A percentile compares a stretch with the other conserved stretches of the same genome.
These are phyloP conservation scores for Electrona antarctica DNA, from an alignment of 2,113 vertebrate species.

Conservation along the genomic window DNA sequence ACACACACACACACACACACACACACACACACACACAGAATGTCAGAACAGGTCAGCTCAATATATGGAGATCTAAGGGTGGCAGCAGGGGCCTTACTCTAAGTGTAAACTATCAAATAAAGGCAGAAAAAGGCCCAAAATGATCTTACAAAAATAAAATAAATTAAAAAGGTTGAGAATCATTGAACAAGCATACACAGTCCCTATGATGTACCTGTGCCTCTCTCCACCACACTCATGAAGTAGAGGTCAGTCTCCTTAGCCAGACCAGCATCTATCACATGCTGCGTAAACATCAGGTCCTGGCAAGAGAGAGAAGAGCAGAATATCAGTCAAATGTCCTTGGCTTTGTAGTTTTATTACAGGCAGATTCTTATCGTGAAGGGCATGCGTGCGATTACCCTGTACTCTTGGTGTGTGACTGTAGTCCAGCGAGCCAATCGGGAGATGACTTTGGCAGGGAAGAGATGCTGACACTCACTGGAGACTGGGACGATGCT, in stretches of 20 bases:
- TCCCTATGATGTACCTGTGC: conserved; percentile 84
- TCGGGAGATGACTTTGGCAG: conserved; percentile 90
- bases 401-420: conserved; percentile 87
- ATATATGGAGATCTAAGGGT: no score
- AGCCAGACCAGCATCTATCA: conserved; percentile 86
- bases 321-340: not conserved
- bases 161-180: not conserved
- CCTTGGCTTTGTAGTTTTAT: not conserved
- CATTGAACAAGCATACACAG: not conserved
- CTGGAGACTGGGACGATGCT: conserved; percentile 89
- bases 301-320: conserved; percentile 72
- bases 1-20: no score
- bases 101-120: no score
- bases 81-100: no score
- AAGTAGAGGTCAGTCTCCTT: conserved; percentile 92
- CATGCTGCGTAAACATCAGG: conserved; percentile 86
- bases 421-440: conserved; percentile 89
- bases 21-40: no score
- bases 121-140: no score
- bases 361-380: not conserved
- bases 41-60: no score
- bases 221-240: conserved; percentile 88
- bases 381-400: conserved; percentile 39
- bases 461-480: conserved; percentile 93
- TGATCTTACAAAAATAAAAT: no score